These are phyloP conservation scores for Pandemis heparana DNA, from an alignment of 2,888 invertebrate genomes.

Conservation along the genomic window DNA sequence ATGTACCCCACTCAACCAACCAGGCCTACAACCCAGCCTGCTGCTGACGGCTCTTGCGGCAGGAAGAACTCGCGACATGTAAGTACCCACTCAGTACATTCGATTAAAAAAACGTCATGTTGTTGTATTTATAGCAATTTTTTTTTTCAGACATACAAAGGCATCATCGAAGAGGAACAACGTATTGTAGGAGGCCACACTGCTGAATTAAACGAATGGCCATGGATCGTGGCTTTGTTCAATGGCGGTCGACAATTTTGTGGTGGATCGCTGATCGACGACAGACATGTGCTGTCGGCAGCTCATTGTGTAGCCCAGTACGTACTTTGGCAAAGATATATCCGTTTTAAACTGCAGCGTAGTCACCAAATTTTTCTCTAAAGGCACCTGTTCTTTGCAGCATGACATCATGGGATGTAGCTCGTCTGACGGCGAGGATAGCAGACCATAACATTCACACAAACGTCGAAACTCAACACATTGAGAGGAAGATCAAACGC, in stretches of 20 bases:
- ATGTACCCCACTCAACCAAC: constrained; percentile 79
- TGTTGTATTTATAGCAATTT: background rate
- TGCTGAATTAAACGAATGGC: constrained; percentile 93
- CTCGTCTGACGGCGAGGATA: constrained; percentile 91
- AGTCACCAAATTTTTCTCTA: background rate
- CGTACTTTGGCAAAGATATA: constrained; percentile 59
- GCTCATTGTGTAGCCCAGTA: constrained; percentile 96
- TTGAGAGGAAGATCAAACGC: constrained; percentile 92
- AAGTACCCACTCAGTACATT: constrained; percentile 41
- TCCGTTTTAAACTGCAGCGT: background rate
- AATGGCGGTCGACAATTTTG: constrained; percentile 94
- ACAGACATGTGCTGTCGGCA: constrained; percentile 91
- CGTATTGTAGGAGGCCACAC: constrained; percentile 94
- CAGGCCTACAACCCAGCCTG: constrained; percentile 63
- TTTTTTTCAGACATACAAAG: constrained; percentile 65
- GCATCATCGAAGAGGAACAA: constrained; percentile 87
- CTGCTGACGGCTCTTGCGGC: constrained; percentile 87
- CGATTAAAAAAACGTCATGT: background rate
- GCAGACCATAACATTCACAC: constrained; percentile 94
- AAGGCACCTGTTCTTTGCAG: constrained; percentile 72
- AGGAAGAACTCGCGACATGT: constrained; percentile 91
- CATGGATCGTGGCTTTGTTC: constrained; percentile 94
- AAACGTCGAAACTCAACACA: constrained; percentile 90
- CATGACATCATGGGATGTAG: constrained; percentile 96
- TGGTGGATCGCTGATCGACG: constrained; percentile 94